Conservation (phyloP, 2,113 vertebrate species). For the Proterorhinus semilunaris region DNA sequence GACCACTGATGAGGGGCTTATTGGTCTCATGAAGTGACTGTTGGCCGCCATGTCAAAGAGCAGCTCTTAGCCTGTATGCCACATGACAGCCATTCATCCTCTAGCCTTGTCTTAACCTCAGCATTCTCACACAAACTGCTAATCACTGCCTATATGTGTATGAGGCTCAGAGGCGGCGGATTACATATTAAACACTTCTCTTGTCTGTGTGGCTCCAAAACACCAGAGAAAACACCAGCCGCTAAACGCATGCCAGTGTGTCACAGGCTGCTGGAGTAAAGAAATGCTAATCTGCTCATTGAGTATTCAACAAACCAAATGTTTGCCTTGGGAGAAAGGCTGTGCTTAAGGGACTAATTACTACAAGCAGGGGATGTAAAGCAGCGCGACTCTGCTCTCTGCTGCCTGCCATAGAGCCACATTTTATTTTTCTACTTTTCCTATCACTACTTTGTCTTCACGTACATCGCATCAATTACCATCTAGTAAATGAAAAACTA, state of each 20-base stretch:
- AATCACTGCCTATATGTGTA: constrained; percentile 52
- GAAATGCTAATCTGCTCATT: constrained; percentile 73
- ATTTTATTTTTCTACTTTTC: constrained; percentile 9
- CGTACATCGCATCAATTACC: constrained; percentile 13
- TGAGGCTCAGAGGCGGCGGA: constrained; percentile 45
- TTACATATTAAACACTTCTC: constrained; percentile 66
- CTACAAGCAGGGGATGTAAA: constrained; percentile 55
- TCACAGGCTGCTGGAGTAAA: constrained; percentile 53
- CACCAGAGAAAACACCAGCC: constrained; percentile 38
- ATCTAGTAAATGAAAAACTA: background rate
- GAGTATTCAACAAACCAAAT: constrained; percentile 74
- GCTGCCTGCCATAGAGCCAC: constrained; percentile 27
- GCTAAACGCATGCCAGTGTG: constrained; percentile 21
- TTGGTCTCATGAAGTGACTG: constrained; percentile 91
- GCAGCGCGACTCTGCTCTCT: constrained; percentile 33
- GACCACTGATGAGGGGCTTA: constrained; percentile 87
- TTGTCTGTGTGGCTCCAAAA: constrained; percentile 45
- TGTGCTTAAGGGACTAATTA: constrained; percentile 71
- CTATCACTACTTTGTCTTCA: constrained; percentile 17
- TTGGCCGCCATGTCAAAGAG: constrained; percentile 62
- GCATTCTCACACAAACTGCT: constrained; percentile 49
- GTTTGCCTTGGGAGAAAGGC: constrained; percentile 64
- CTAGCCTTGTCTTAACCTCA: constrained; percentile 53
- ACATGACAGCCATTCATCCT: constrained; percentile 77
- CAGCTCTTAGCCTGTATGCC: constrained; percentile 40